Base-by-base conservation (phyloP, 2,113 vertebrate genomes). In the Hydrochoerus hydrochaeris region DNA sequence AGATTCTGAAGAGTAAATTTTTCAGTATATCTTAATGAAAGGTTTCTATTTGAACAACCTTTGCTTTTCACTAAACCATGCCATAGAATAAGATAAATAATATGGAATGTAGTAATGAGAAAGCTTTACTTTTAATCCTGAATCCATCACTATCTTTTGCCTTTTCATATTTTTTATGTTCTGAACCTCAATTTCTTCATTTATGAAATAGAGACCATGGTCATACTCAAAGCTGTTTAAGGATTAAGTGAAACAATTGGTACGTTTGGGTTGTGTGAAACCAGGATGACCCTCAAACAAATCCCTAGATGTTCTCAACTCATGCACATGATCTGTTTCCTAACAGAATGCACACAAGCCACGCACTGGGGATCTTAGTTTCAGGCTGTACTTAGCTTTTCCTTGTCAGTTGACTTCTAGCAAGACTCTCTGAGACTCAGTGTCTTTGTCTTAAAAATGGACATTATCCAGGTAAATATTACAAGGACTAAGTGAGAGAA, bases 11-110 rank as follows among this genome's bases (percentile, higher is more conserved):
- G 87, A 12, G 24, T 63, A 35, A 73, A 75, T 14, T 65, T 80
- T 92, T 65, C 63, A 44, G 13, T 83, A 24, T 60, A 85, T 96
- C 91, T 83, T 90, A 95, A 96, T 86, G 38, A 85, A 88, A 35
- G 3, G 3, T 91, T 93, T 93, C 16, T 88, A n/a, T 63, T 77
- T 14, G 65, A 92, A 35, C 0, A 69, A n/a, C 0, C 0, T 30
- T 75, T 26, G 38, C 3, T 69, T 95, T 84, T 90, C 6, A 46
- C 12, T n/a, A 90, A 60, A 65, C 81, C 26, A 7, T 80, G 3
- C 13, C 5, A 54, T 54, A 13, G 62, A 17, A 28, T 7, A 19
- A 6, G 35, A 83, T 17, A 93, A 88, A 80, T 32, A 67, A 88
- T 46, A 44, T 77, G 3, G 49, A 93, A 20, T 83, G 77, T 75